phyloP scores from a whole-genome alignment of 2,888 invertebrate species.

The Nyleta sp. region DNA sequence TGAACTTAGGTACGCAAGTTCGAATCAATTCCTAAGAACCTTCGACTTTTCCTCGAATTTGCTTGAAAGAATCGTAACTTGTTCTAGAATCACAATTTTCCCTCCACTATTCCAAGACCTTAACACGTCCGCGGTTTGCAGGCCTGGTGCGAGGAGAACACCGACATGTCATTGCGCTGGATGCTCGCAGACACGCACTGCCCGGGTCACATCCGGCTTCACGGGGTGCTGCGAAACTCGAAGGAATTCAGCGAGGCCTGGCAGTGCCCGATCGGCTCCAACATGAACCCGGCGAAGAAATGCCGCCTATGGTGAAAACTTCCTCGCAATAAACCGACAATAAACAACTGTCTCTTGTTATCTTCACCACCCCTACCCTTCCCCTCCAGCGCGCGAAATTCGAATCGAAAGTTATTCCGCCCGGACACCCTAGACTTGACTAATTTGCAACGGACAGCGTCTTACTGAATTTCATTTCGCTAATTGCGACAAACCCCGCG shows the following conservation, averaged over 20 bases:
- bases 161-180: constrained; percentile 85
- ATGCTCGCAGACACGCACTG: constrained; percentile 90
- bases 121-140: constrained; percentile 76
- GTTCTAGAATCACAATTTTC: too few species aligned
- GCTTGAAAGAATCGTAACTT: too few species aligned
- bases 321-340: too few species aligned
- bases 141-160: constrained; percentile 93
- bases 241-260: constrained; percentile 86
- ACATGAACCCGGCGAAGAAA: constrained; percentile 84
- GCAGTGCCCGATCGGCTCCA: constrained; percentile 83
- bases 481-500: constrained; percentile 61
- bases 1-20: too few species aligned
- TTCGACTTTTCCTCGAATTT: too few species aligned
- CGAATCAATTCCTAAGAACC: too few species aligned
- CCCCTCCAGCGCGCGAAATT: not conserved
- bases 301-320: constrained; percentile 83
- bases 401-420: constrained; percentile 42
- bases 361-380: too few species aligned
- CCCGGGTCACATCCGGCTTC: constrained; percentile 88
- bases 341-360: too few species aligned
- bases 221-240: constrained; percentile 88
- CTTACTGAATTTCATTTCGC: constrained; percentile 60
- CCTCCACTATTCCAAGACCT: not conserved
- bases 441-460: constrained; percentile 61
- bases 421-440: constrained; percentile 16